These are phyloP conservation scores for Neoarius graeffei DNA, from an alignment of 2,113 vertebrate genomes.

Conservation along the genomic window DNA sequence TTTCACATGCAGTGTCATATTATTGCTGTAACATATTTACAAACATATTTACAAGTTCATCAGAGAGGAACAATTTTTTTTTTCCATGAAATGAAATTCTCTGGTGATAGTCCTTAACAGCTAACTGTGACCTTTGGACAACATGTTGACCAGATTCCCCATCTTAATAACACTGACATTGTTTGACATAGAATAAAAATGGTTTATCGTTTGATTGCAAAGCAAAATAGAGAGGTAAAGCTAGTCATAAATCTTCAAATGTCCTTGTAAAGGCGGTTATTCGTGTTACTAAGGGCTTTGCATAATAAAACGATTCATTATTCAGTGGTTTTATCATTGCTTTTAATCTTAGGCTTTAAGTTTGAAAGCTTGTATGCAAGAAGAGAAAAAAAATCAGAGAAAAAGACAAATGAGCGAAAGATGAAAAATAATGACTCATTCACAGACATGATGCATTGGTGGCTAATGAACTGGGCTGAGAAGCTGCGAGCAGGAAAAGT, in stretches of 20 bases:
- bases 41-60: constrained; percentile 77
- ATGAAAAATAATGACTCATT: constrained; percentile 40
- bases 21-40: constrained; percentile 83
- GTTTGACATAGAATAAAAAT: constrained; percentile 40
- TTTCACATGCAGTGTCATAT: constrained; percentile 81
- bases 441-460: constrained; percentile 29
- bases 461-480: constrained; percentile 31
- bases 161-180: constrained; percentile 31
- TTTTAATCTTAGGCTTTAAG: constrained; percentile 42
- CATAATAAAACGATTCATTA: constrained; percentile 47
- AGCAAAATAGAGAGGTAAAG: constrained; percentile 48
- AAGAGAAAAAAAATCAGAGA: not conserved
- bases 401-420: constrained; percentile 8
- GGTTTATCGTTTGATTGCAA: constrained; percentile 18
- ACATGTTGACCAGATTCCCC: constrained; percentile 1
- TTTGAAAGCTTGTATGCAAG: constrained; percentile 36
- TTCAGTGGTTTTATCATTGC: constrained; percentile 47
- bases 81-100: constrained; percentile 42
- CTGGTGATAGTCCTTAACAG: constrained; percentile 10
- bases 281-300: constrained; percentile 47
- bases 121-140: constrained; percentile 28
- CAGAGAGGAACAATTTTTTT: constrained; percentile 75
- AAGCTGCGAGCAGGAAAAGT: constrained; percentile 1
- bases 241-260: constrained; percentile 46
- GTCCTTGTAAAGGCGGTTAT: constrained; percentile 45